Evolutionary conservation across 2,888 invertebrate genomes (phyloP).

Genomic region (Lycophotia porphyrea): DNA sequence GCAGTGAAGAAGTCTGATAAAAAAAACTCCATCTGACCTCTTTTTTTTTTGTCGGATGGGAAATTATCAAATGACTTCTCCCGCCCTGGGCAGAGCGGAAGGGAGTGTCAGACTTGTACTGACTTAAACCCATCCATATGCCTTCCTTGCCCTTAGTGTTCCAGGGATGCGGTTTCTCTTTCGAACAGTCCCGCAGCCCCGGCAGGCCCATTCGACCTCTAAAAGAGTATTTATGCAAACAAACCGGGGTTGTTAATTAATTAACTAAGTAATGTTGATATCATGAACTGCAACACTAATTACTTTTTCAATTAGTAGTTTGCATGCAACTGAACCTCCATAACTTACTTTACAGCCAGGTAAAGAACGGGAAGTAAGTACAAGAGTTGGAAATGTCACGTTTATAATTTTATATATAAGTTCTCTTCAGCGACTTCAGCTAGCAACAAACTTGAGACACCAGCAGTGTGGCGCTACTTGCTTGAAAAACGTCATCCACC

Average conservation of each 20-base stretch:
- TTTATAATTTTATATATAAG: neutral
- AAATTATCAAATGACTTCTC: too few species aligned
- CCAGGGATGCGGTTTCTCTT: too few species aligned
- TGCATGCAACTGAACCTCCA: constrained; percentile 11
- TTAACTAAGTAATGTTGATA: constrained; percentile 19
- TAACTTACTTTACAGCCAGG: constrained; percentile 1
- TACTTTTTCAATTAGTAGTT: constrained; percentile 31
- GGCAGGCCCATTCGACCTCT: constrained; percentile 19
- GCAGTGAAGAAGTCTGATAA: too few species aligned
- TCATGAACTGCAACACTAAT: constrained; percentile 32
- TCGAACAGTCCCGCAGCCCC: too few species aligned
- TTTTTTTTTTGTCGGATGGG: too few species aligned
- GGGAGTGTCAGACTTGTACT: too few species aligned
- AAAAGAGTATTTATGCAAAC: constrained; percentile 9
- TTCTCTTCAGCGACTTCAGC: neutral
- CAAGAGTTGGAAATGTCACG: neutral
- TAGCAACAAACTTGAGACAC: neutral
- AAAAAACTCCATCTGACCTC: too few species aligned
- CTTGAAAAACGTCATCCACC: neutral
- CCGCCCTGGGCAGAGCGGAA: too few species aligned
- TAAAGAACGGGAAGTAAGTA: constrained; percentile 14
- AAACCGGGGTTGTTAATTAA: constrained; percentile 24
- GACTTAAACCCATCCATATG: too few species aligned
- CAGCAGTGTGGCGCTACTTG: neutral
- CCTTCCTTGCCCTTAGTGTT: too few species aligned